Conservation (phyloP, 2,888 invertebrate species). For the Drosophila algonquin region DNA sequence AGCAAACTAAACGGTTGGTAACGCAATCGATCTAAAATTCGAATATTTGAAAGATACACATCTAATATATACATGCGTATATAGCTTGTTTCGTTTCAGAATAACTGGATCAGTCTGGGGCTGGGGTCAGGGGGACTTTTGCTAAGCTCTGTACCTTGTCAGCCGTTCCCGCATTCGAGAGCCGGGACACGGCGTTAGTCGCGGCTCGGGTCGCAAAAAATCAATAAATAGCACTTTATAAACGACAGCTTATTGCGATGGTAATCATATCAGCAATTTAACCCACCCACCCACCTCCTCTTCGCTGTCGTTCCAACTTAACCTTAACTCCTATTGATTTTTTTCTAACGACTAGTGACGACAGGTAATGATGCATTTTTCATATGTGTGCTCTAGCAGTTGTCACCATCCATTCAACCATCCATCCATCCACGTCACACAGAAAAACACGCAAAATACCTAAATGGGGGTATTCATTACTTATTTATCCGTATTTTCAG, state of each 20-base stretch:
- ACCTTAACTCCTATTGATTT: slow-evolving; percentile 35
- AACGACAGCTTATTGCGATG: slow-evolving; percentile 32
- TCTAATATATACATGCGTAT: neutral
- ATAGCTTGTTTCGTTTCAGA: neutral
- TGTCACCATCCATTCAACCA: slow-evolving; percentile 1
- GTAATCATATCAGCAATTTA: slow-evolving; percentile 33
- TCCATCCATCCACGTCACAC: neutral
- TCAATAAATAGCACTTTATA: slow-evolving; percentile 43
- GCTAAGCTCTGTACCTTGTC: neutral
- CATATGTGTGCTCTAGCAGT: slow-evolving; percentile 29
- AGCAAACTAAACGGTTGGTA: neutral
- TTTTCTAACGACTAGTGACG: slow-evolving; percentile 6
- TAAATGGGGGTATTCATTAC: neutral
- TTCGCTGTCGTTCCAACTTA: neutral
- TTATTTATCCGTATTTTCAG: neutral
- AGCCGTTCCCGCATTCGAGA: too few species aligned
- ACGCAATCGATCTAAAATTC: neutral
- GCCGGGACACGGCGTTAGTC: neutral
- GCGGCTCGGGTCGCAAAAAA: slow-evolving; percentile 10
- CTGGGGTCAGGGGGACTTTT: neutral
- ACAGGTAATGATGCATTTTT: slow-evolving; percentile 40
- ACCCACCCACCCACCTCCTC: neutral
- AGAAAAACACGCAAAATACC: neutral
- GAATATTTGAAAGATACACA: neutral
- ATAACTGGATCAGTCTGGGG: neutral